Evolutionary conservation across 2,113 vertebrate genomes (phyloP).

Genomic region (Globicephala melas): DNA sequence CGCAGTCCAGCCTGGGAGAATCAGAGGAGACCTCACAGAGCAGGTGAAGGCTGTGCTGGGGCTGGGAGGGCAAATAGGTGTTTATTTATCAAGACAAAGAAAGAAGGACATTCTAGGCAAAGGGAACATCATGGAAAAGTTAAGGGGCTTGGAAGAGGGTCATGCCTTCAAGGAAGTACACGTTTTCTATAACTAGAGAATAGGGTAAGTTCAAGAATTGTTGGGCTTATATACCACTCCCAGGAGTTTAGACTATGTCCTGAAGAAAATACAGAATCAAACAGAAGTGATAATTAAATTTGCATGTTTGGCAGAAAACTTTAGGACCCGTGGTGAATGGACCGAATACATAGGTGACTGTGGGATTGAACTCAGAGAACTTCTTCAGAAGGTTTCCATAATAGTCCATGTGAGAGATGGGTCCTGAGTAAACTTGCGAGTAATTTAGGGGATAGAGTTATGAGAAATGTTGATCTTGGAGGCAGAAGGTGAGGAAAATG

Average conservation of each 20-base stretch:
- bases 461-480: not conserved
- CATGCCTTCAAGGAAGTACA: not conserved
- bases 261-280: not conserved
- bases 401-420: not conserved
- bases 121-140: not conserved
- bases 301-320: conserved; percentile 16
- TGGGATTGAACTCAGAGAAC: not conserved
- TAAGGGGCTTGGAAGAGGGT: not conserved
- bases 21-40: not conserved
- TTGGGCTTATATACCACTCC: not conserved
- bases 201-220: not conserved
- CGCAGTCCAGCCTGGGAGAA: not conserved
- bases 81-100: conserved; percentile 12
- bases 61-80: not conserved
- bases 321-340: not conserved
- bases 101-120: not conserved
- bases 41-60: not conserved
- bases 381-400: not conserved
- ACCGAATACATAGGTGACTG: not conserved
- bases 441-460: not conserved
- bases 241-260: not conserved
- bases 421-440: not conserved
- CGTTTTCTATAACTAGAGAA: conserved; percentile 5
- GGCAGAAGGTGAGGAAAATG: not conserved
- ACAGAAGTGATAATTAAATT: not conserved